Evolutionary conservation across 2,113 vertebrate genomes (phyloP), one percentile per base, ranked within the genome.

Genomic region (Bostrychus sinensis): DNA sequence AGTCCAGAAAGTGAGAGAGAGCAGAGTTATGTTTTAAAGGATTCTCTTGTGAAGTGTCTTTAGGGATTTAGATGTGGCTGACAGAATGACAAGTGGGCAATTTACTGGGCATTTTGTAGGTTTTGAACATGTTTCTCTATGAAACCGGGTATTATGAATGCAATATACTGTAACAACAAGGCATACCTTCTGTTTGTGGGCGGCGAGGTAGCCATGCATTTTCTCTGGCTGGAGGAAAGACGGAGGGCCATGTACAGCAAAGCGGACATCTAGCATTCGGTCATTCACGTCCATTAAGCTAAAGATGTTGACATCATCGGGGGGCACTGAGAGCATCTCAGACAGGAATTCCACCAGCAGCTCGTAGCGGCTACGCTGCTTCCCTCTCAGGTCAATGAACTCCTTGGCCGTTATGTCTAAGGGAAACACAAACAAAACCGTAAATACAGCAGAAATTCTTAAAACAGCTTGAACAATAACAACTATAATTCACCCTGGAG

Each of bases 381-480:
- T 81, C 10, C 89, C 91, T 39, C 91, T 84, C 46, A 86, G 89
- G 55, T 89, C 89, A 68, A 94, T 76, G 79, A 96, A 94, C 59
- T 95, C 92, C 59, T 90, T 92, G 11, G 93, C 93, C 38, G 91
- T 92, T 62, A 93, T 80, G 88, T 90, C 95, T 94, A 82, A 55
- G 28, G 34, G 55, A 46, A 10, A 70, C 28, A 70, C 38, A 70
- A 20, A 55, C 56, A 67, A 28, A 67, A 73, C 20, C 17, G 17
- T 36, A 30, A n/a, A 25, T 39, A 9, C 3, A 25, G 13, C 17
- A 22, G 13, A 8, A 34, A 7, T 34, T 6, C 32, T 8, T 34
- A n/a, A n/a, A n/a, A n/a, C n/a, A n/a, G n/a, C n/a, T n/a, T n/a
- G n/a, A n/a, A n/a, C n/a, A n/a, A n/a, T n/a, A 64, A 36, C 30